Base-by-base conservation (phyloP, 2,797 vertebrate species). In the Steatocranus sp. region DNA sequence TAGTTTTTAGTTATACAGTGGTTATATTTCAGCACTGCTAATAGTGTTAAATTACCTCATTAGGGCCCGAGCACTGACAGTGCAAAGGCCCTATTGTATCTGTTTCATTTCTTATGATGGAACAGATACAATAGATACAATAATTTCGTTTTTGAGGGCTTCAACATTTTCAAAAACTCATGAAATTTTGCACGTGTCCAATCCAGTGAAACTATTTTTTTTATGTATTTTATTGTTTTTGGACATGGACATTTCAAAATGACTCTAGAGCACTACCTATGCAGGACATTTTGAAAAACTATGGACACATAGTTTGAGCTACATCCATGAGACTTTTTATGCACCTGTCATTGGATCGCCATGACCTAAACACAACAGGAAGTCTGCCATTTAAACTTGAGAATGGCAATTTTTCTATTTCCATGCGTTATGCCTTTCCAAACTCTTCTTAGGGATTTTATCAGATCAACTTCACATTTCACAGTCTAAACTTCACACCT, bases 161-260 rank as follows among this genome's bases (percentile, higher is more conserved):
- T 58, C 1, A 58, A 58, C 17, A 18, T 58, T 32, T 58, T 58
- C 54, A 58, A 1, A 32, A 58, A 32, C 54, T 1, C 1, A 0
- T 32, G 15, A 58, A 1, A 2, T 3, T 58, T 7, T 58, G 17
- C 54, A 58, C 3, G 1, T 58, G 54, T 58, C 54, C 32, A 9
- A 32, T 32, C 17, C 54, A 58, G 27, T 18, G 9, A 58, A 58
- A 58, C 8, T 7, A 58, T 32, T 58, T 58, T 58, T 58, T 58
- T 32, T 3, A 58, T 11, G 54, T 1, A 58, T 32, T 58, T 58
- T 32, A 58, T 58, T 58, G 54, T 56, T 32, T 58, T 58, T 10
- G 27, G 1, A 58, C 27, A 18, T 1, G 0, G 27, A 58, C 3
- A 32, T 32, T 58, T 58, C 10, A 1, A 34, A 58, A 1, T n/a